phyloP scores from a whole-genome alignment of 2,888 invertebrate species.

The Aspidapion aeneum region DNA sequence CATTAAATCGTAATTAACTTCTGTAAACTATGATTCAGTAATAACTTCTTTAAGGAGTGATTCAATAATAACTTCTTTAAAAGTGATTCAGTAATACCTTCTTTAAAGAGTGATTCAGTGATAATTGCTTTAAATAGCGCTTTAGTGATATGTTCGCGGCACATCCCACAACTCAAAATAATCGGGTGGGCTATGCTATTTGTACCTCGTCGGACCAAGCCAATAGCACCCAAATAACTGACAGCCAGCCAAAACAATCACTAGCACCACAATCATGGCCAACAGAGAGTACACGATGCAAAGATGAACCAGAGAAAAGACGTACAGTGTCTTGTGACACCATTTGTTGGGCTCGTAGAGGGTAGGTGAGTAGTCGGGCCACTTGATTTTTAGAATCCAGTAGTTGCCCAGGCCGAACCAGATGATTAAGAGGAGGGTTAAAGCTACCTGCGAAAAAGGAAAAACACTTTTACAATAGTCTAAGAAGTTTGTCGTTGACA shows the following conservation, averaged over 20 bases:
- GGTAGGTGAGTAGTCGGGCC: constrained; percentile 70
- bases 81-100: too few relatives aligned
- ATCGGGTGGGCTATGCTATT: constrained; percentile 54
- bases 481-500: too few relatives aligned
- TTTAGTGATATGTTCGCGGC: constrained; percentile 43
- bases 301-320: constrained; percentile 72
- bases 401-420: constrained; percentile 80
- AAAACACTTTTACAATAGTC: too few relatives aligned
- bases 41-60: too few relatives aligned
- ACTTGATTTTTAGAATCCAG: constrained; percentile 74
- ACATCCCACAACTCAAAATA: constrained; percentile 46
- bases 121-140: too few relatives aligned
- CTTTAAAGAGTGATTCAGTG: too few relatives aligned
- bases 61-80: too few relatives aligned
- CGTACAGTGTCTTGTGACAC: constrained; percentile 75
- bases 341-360: constrained; percentile 74
- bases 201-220: constrained; percentile 61
- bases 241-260: constrained; percentile 60
- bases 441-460: constrained; percentile 41
- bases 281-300: constrained; percentile 65
- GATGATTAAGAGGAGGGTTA: constrained; percentile 65
- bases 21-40: too few relatives aligned
- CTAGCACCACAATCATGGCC: constrained; percentile 54
- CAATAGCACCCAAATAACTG: constrained; percentile 70
- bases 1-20: too few relatives aligned